A percentile compares a stretch with the other conserved stretches of the same genome.
Evolutionary conservation across 1,140 invertebrate species (phyloP).

Genomic region (Philotrypesis tridentata): DNA sequence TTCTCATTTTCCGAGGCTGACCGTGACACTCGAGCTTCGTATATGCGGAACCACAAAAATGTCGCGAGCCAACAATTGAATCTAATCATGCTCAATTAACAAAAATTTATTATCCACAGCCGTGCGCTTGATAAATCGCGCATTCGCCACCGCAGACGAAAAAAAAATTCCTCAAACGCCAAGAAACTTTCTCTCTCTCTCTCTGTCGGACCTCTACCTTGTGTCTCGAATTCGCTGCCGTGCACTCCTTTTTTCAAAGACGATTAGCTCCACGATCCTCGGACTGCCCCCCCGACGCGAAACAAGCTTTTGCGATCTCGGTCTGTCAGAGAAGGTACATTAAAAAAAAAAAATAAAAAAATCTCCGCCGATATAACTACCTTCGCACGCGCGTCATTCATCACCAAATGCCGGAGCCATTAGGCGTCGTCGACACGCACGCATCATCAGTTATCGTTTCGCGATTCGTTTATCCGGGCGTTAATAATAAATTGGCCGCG

Average conservation of each 20-base stretch:
- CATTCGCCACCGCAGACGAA: no score
- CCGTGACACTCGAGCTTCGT: background rate
- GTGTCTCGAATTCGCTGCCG: background rate
- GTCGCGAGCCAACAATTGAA: background rate
- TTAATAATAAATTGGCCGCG: constrained; percentile 32
- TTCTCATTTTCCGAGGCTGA: background rate
- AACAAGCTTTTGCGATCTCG: constrained; percentile 62
- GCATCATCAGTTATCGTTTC: constrained; percentile 48
- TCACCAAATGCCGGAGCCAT: constrained; percentile 54
- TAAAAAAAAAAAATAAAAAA: constrained; percentile 62
- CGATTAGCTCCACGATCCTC: constrained; percentile 58
- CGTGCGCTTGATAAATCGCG: background rate
- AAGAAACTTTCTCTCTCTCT: background rate
- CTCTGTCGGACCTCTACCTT: background rate
- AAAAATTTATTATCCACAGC: background rate
- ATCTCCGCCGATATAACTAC: constrained; percentile 45
- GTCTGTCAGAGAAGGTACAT: background rate
- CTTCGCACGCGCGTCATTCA: constrained; percentile 62
- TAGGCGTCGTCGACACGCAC: constrained; percentile 30
- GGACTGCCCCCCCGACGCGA: constrained; percentile 58
- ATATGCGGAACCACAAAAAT: background rate
- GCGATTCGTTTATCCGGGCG: constrained; percentile 20
- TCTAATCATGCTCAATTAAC: background rate
- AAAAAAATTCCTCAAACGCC: background rate
- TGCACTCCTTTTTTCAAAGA: constrained; percentile 27